Evolutionary conservation across 2,797 vertebrate genomes (phyloP).

Genomic region (Myripristis murdjan): DNA sequence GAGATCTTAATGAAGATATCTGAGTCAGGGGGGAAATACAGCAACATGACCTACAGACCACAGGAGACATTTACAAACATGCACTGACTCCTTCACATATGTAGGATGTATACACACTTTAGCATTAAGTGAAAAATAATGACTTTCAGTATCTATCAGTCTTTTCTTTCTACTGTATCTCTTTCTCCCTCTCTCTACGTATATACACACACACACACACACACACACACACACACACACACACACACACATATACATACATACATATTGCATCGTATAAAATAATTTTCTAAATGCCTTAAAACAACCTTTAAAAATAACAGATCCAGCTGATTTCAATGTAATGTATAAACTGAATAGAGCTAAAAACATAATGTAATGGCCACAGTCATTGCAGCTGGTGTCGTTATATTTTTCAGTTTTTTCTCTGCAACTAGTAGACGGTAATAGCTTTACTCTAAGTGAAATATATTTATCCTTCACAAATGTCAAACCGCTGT

Average conservation of each 20-base stretch:
- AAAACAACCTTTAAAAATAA: not conserved
- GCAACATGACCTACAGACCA: constrained; percentile 53
- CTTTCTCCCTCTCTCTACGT: too few relatives aligned
- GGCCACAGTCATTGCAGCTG: constrained; percentile 25
- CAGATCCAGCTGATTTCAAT: not conserved
- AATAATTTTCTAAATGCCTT: constrained; percentile 2
- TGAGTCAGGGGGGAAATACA: constrained; percentile 52
- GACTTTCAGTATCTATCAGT: too few relatives aligned
- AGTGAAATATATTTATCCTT: constrained; percentile 73
- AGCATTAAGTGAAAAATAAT: too few relatives aligned
- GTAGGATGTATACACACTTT: not conserved
- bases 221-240: not conserved
- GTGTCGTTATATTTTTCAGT: constrained; percentile 36
- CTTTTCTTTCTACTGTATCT: too few relatives aligned
- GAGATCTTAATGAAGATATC: constrained; percentile 75
- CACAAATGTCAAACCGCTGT: constrained; percentile 70
- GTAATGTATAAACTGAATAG: constrained; percentile 19
- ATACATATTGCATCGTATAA: too few relatives aligned
- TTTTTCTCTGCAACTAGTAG: constrained; percentile 26
- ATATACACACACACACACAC: too few relatives aligned
- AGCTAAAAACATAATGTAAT: constrained; percentile 25
- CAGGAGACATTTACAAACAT: constrained; percentile 8
- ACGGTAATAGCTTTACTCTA: constrained; percentile 51
- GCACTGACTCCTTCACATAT: constrained; percentile 6
- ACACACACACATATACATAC: not conserved